Evolutionary conservation across 2,888 invertebrate genomes (phyloP), one percentile per base, ranked within the genome.

Genomic region (Bellardia bayeri): DNA sequence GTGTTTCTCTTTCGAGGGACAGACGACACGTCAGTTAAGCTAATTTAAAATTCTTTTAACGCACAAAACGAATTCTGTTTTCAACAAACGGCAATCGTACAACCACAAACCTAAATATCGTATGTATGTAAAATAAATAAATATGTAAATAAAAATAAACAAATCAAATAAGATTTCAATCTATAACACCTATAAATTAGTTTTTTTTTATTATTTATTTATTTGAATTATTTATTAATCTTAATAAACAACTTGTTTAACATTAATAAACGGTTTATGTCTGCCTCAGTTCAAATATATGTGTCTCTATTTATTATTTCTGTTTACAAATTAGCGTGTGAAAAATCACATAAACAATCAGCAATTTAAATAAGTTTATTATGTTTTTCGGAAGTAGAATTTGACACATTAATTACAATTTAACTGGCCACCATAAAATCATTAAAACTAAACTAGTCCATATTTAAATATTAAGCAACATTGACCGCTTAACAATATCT

Each of bases 401-500:
- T 63, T 75, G 75, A 75, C 51, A 45, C 9, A 14, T 49, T 45
- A 40, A 74, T 74, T 66, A 30, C 23, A 16, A n/a, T 63, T n/a
- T 37, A 37, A 37, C 14, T 3, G 37, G 40, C n/a, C n/a, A 5
- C 37, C 3, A 14, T n/a, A 63, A 61, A 30, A 33, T 2, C 56
- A 16, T 3, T 56, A 56, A 61, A 37, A 37, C 63, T 37, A 14
- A 63, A 33, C 37, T 40, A n/a, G 2, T 63, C 40, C n/a, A 37
- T 63, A 30, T 40, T 6, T n/a, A 33, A 40, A 63, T 7, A 8
- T 56, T 56, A 56, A 45, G 45, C 30, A 23, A 58, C 58, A 30
- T 58, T 13, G 56, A 14, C 23, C 56, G 23, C 8, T 56, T 56
- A 9, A 9, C 13, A 30, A 14, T 40, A n/a, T 37, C 7, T 63